Conservation (phyloP, 2,888 invertebrate species). For the Conchocele bisecta region DNA sequence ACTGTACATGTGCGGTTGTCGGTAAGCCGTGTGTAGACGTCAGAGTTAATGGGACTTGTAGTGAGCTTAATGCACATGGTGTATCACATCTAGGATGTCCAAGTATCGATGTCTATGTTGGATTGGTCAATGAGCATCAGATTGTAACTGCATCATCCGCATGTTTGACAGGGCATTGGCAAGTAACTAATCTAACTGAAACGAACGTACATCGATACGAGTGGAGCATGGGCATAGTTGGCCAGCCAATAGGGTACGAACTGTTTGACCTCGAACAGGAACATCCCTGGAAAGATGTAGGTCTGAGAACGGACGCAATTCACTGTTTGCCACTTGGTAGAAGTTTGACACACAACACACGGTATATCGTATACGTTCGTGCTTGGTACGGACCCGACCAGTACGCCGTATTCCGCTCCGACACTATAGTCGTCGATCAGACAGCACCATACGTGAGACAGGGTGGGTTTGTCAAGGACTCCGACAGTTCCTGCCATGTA, state of each 20-base stretch:
- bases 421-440: constrained; percentile 45
- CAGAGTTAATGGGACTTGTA: constrained; percentile 7
- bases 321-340: constrained; percentile 42
- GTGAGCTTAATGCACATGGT: background rate
- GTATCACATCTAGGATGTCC: background rate
- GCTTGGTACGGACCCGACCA: constrained; percentile 43
- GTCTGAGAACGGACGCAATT: constrained; percentile 11
- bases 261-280: constrained; percentile 37
- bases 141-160: constrained; percentile 23
- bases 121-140: background rate
- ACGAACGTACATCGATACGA: constrained; percentile 37
- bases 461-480: constrained; percentile 52
- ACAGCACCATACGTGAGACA: constrained; percentile 41
- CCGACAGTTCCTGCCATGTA: constrained; percentile 16
- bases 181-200: background rate
- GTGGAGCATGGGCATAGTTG: constrained; percentile 52
- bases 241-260: constrained; percentile 35
- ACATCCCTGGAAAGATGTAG: constrained; percentile 49
- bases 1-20: constrained; percentile 58
- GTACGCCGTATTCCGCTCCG: constrained; percentile 36
- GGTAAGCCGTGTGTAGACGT: constrained; percentile 46
- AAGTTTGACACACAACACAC: constrained; percentile 20
- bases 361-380: constrained; percentile 52
- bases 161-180: constrained; percentile 52
- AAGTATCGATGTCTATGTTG: background rate